These are phyloP conservation scores for Manis crassicaudata DNA, from an alignment of 2,797 vertebrate species.

Conservation along the genomic window DNA sequence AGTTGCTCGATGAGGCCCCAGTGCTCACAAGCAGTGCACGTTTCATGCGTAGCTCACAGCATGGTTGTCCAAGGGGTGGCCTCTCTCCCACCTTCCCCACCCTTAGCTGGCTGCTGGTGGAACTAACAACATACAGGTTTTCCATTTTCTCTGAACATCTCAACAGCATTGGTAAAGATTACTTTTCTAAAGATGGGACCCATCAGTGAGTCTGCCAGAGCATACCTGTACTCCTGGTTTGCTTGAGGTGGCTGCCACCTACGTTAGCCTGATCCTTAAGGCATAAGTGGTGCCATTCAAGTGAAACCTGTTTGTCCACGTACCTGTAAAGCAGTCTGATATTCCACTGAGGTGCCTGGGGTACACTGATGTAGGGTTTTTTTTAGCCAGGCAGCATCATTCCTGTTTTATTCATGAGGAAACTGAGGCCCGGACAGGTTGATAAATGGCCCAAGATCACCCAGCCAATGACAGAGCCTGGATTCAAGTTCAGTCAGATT, in stretches of 20 bases:
- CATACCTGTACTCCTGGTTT: not conserved
- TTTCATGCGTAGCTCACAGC: not conserved
- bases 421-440: not conserved
- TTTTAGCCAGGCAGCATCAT: not conserved
- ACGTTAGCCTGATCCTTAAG: not conserved
- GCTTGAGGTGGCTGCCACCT: not conserved
- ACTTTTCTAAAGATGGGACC: not conserved
- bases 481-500: not conserved
- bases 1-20: not conserved
- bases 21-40: not conserved
- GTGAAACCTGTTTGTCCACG: not conserved
- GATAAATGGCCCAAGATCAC: not conserved
- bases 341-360: not conserved
- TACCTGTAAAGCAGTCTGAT: not conserved
- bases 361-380: not conserved
- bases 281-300: not conserved
- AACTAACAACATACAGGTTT: not conserved
- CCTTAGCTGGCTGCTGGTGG: not conserved
- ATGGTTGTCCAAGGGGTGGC: not conserved
- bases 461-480: not conserved
- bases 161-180: not conserved
- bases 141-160: not conserved
- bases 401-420: not conserved
- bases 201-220: not conserved
- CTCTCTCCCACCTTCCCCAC: not conserved